Conservation (phyloP, 23 tunicate genomes). For the Trididemnum miniatum region DNA sequence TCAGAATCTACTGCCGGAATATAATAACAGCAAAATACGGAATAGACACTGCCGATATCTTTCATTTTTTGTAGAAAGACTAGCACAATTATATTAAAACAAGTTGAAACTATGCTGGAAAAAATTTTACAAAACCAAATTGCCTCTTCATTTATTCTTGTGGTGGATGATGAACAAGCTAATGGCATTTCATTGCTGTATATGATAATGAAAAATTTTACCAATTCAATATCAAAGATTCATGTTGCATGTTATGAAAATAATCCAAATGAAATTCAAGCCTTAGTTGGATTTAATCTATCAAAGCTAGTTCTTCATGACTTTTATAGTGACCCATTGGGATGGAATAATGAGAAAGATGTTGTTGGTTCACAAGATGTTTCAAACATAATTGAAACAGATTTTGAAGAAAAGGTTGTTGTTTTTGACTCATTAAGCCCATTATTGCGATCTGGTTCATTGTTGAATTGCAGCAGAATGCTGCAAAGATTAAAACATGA, state of each 20-base stretch:
- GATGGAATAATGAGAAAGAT: background rate
- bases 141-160: background rate
- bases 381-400: background rate
- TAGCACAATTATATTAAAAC: too few species aligned
- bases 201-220: background rate
- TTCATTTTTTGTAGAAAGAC: too few species aligned
- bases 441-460: background rate
- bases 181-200: background rate
- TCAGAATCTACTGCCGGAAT: too few species aligned
- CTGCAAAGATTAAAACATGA: background rate
- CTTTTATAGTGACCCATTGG: background rate
- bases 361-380: background rate
- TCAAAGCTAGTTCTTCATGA: constrained; percentile 20
- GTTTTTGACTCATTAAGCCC: constrained; percentile 19
- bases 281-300: background rate
- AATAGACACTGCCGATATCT: too few species aligned
- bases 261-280: background rate
- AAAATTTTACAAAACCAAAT: background rate
- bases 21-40: too few species aligned
- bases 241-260: background rate
- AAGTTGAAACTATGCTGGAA: too few species aligned
- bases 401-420: background rate
- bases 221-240: background rate
- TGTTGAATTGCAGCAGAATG: background rate
- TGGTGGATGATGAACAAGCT: background rate